These are phyloP conservation scores for Parazoanthus swiftii DNA, from an alignment of 92 coral and sea anemone genomes.

Conservation along the genomic window DNA sequence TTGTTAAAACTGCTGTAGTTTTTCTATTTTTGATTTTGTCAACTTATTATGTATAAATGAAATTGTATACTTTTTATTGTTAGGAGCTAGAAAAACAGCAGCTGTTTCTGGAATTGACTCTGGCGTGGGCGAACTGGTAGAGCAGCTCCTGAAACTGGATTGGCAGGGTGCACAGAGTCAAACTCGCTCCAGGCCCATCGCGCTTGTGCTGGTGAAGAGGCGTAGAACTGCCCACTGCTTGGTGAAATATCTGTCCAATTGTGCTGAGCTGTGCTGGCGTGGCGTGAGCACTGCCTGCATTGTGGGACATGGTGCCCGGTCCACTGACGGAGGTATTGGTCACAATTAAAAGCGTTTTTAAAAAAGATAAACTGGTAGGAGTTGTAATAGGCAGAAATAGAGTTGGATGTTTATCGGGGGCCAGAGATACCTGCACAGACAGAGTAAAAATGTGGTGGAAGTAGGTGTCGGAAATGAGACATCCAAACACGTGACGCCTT, in stretches of 20 bases:
- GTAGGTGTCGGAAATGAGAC: no score
- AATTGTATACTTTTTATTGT: not conserved
- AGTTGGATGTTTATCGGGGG: no score
- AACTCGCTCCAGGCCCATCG: slow-evolving; percentile 58
- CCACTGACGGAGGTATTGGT: slow-evolving; percentile 50
- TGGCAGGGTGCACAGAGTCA: slow-evolving; percentile 46
- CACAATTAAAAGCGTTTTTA: no score
- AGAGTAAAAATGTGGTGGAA: no score
- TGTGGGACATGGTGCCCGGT: slow-evolving; percentile 51
- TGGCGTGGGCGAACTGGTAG: slow-evolving; percentile 69
- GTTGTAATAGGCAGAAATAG: no score
- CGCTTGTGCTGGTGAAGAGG: slow-evolving; percentile 81
- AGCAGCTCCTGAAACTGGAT: slow-evolving; percentile 55
- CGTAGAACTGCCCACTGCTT: slow-evolving; percentile 67
- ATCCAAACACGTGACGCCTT: no score
- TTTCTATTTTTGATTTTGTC: not conserved
- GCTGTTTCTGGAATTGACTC: slow-evolving; percentile 51
- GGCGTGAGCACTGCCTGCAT: slow-evolving; percentile 63
- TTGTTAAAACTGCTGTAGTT: not conserved
- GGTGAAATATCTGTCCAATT: slow-evolving; percentile 65
- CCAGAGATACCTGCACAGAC: no score
- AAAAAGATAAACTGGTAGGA: no score
- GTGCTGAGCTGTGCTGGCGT: slow-evolving; percentile 48
- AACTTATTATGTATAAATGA: not conserved
- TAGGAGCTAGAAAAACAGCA: not conserved